Evolutionary conservation across 2,888 invertebrate genomes (phyloP).

Genomic region (Slavum lentiscoides): DNA sequence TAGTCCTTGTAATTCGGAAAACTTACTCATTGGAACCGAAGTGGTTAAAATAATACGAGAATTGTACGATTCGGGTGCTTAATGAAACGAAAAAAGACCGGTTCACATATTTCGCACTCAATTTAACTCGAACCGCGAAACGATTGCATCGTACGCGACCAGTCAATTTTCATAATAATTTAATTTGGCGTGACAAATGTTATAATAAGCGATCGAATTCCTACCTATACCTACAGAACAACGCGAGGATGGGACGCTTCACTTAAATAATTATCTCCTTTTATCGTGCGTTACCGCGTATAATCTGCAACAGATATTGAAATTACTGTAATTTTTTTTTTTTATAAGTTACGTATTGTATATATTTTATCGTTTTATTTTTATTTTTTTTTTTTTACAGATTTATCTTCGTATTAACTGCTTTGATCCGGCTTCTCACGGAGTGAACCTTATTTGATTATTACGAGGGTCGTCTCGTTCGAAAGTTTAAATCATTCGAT

Average conservation of each 20-base stretch:
- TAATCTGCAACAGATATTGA: too few relatives aligned
- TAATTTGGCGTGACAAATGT: slow-evolving; percentile 35
- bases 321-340: too few relatives aligned
- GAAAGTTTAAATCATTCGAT: too few relatives aligned
- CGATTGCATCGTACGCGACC: not conserved
- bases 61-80: slow-evolving; percentile 24
- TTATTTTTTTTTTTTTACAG: too few relatives aligned
- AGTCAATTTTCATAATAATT: slow-evolving; percentile 7
- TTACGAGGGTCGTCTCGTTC: too few relatives aligned
- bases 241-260: too few relatives aligned
- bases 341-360: too few relatives aligned
- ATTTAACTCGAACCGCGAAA: slow-evolving; percentile 28
- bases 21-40: slow-evolving; percentile 17
- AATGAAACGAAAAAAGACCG: slow-evolving; percentile 43
- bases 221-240: not conserved
- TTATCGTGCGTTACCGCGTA: too few relatives aligned
- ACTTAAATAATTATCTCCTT: not conserved
- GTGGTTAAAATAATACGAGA: slow-evolving; percentile 18
- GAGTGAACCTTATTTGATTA: too few relatives aligned
- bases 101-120: slow-evolving; percentile 37
- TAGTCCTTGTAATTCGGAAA: not conserved
- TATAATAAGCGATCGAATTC: slow-evolving; percentile 6
- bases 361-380: too few relatives aligned
- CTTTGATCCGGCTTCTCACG: too few relatives aligned
- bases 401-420: too few relatives aligned